phyloP scores from a whole-genome alignment of 2,797 vertebrate species.

The Hafferia zeledoni region DNA sequence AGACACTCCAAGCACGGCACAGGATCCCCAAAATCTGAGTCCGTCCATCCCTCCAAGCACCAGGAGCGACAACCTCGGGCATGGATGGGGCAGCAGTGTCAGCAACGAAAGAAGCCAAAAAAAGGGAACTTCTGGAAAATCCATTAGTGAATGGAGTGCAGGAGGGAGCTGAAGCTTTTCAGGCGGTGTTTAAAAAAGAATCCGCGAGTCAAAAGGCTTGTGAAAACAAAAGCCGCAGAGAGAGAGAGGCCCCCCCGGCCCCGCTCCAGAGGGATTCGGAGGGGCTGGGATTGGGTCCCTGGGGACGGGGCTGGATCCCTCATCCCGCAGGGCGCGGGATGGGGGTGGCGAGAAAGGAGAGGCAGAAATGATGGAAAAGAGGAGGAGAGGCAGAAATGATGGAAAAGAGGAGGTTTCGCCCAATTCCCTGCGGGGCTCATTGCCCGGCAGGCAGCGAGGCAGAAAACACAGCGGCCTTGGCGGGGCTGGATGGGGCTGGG shows the following conservation, averaged over 20 bases:
- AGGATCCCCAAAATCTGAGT: neutral
- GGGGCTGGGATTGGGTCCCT: neutral
- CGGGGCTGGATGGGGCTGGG: neutral
- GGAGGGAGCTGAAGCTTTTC: constrained; percentile 27
- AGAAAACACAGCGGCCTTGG: neutral
- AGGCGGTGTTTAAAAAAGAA: constrained; percentile 42
- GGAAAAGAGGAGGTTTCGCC: neutral
- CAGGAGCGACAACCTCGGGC: neutral
- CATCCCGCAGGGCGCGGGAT: accelerated
- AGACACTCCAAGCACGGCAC: accelerated
- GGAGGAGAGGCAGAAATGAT: neutral
- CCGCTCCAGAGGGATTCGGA: neutral
- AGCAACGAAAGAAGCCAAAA: neutral
- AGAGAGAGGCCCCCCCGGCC: neutral
- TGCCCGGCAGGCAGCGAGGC: neutral
- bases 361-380: neutral
- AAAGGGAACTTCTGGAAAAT: constrained; percentile 59
- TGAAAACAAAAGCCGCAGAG: constrained; percentile 44
- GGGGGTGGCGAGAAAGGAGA: accelerated
- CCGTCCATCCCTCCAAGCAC: neutral
- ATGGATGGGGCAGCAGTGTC: neutral
- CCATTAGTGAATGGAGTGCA: constrained; percentile 53
- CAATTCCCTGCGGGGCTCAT: accelerated
- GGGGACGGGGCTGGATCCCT: neutral
- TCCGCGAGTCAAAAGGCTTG: constrained; percentile 25